Evolutionary conservation across 1,140 invertebrate genomes (phyloP).

Genomic region (Frieseomelitta varia): DNA sequence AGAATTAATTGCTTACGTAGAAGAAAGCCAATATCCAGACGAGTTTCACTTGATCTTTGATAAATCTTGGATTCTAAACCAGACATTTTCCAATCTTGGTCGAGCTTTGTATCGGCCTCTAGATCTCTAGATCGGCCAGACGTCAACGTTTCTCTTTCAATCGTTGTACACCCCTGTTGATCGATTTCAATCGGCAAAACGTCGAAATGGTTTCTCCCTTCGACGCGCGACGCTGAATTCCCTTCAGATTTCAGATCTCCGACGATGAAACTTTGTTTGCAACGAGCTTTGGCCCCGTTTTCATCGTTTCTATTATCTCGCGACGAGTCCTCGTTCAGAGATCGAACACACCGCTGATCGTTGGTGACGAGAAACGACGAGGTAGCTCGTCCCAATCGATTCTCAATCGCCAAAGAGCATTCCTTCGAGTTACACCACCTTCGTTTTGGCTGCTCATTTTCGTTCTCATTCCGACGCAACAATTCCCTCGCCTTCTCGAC

Average conservation of each 20-base stretch:
- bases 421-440: not conserved
- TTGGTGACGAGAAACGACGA: not conserved
- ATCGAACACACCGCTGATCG: not conserved
- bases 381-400: not conserved
- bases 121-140: not conserved
- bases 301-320: not conserved
- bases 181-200: not conserved
- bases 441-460: not conserved
- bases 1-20: conserved; percentile 34
- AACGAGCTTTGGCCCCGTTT: no score
- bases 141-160: not conserved
- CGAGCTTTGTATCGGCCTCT: not conserved
- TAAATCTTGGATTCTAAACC: not conserved
- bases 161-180: no score
- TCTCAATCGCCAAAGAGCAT: not conserved
- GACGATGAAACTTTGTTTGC: not conserved
- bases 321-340: not conserved
- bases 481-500: not conserved
- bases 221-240: not conserved
- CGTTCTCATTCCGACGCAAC: no score
- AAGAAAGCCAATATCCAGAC: not conserved
- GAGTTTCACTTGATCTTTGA: not conserved
- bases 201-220: not conserved
- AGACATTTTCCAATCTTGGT: not conserved
- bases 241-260: not conserved